These are phyloP conservation scores for Trichacis sp. DNA, from an alignment of 2,888 invertebrate genomes.

Conservation along the genomic window DNA sequence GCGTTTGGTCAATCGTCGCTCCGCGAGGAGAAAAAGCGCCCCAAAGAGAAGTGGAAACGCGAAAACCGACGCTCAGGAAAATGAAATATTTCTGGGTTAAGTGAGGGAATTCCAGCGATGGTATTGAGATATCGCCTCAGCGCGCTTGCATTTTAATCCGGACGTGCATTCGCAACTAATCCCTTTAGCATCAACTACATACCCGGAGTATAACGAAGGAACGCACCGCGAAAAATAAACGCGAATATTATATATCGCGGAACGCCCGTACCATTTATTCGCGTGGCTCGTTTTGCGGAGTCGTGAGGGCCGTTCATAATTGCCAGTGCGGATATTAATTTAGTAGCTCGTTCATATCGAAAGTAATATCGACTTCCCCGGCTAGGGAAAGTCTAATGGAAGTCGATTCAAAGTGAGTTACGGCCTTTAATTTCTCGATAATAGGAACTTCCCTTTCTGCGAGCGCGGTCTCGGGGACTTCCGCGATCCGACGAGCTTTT, in stretches of 20 bases:
- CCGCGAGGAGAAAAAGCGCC: no score
- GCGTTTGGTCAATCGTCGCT: no score
- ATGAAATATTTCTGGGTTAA: no score
- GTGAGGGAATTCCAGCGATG: background rate
- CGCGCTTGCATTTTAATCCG: background rate
- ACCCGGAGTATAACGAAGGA: background rate
- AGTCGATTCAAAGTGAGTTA: conserved; percentile 63
- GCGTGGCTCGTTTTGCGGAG: conserved; percentile 32
- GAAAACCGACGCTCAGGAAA: no score
- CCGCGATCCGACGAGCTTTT: conserved; percentile 14
- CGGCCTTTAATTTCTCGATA: conserved; percentile 66
- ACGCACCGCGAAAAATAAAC: background rate
- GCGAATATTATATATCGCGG: conserved; percentile 43
- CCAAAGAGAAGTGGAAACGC: no score
- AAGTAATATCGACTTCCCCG: conserved; percentile 62
- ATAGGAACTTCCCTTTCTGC: conserved; percentile 49
- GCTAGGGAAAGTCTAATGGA: conserved; percentile 64
- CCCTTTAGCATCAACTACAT: conserved; percentile 4
- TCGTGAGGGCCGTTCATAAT: conserved; percentile 56
- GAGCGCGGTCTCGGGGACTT: conserved; percentile 20
- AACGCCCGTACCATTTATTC: conserved; percentile 46
- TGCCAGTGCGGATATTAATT: conserved; percentile 66
- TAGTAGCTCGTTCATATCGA: conserved; percentile 66
- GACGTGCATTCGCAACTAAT: background rate
- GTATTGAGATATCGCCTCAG: background rate